Percentiles rank a stretch among this genome's conserved stretches.
Conservation (phyloP, 2,888 invertebrate genomes). For the Amiota minor region DNA sequence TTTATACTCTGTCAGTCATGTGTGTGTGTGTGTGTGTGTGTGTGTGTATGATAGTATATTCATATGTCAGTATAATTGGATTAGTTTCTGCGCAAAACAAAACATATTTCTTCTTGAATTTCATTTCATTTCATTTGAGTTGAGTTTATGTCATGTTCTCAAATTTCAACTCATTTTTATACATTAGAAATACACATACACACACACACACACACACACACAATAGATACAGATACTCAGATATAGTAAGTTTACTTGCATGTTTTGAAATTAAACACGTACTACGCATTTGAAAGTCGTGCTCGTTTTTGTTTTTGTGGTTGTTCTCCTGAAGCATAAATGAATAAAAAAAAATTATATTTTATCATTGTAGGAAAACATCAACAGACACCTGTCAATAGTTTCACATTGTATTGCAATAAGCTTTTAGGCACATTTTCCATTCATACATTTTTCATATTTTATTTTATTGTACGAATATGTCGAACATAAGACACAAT, state of each 20-base stretch:
- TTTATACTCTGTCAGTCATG: background rate
- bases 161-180: constrained; percentile 17
- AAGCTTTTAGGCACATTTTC: constrained; percentile 15
- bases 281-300: background rate
- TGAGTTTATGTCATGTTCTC: constrained; percentile 2
- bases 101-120: constrained; percentile 5
- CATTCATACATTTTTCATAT: constrained; percentile 6
- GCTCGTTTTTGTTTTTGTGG: background rate
- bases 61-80: constrained; percentile 11
- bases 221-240: no score
- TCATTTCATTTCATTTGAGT: background rate
- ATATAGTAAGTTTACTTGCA: background rate
- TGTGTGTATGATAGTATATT: background rate
- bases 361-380: background rate
- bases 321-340: background rate
- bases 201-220: no score
- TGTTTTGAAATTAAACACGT: constrained; percentile 13
- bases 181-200: background rate
- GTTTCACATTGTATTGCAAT: constrained; percentile 13
- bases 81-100: constrained; percentile 2
- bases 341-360: background rate
- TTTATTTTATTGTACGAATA: background rate
- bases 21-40: background rate
- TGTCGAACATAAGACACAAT: no score
- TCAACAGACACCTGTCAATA: constrained; percentile 23